A percentile compares a stretch with the other conserved stretches of the same genome.
Evolutionary conservation across 2,797 vertebrate genomes (phyloP).

Genomic region (Poecilia picta): DNA sequence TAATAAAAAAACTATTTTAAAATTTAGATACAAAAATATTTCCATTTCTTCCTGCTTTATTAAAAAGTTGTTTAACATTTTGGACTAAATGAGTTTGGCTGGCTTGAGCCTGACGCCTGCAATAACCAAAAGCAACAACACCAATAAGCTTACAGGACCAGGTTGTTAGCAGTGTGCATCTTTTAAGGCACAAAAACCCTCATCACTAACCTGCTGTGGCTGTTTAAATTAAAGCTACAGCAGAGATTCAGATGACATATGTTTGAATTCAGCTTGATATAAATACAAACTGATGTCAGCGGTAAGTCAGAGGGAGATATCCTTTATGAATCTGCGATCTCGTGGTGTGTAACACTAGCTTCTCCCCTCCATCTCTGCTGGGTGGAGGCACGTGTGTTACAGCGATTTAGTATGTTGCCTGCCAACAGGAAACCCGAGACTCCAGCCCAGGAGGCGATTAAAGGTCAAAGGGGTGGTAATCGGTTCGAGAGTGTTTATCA

Average conservation of each 20-base stretch:
- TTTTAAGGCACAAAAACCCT: no score
- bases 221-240: no score
- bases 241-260: neutral
- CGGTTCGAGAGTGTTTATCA: neutral
- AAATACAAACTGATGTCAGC: neutral
- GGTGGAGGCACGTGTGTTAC: conserved; percentile 2
- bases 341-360: conserved; percentile 62
- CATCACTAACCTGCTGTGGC: no score
- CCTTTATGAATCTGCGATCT: conserved; percentile 35
- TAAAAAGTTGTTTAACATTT: no score
- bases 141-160: no score
- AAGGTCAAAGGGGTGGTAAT: conserved; percentile 21
- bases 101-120: no score
- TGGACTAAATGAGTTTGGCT: no score
- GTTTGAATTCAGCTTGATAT: neutral
- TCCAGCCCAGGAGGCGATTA: conserved; percentile 3
- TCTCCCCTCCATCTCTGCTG: conserved; percentile 46
- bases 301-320: conserved; percentile 28
- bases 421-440: conserved; percentile 42
- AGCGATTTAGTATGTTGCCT: neutral
- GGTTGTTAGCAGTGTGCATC: no score
- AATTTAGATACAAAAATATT: no score
- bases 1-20: no score
- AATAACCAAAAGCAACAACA: no score
- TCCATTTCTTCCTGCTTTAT: no score